These are phyloP conservation scores for Euproctis similis DNA, from an alignment of 2,888 invertebrate species.

Conservation along the genomic window DNA sequence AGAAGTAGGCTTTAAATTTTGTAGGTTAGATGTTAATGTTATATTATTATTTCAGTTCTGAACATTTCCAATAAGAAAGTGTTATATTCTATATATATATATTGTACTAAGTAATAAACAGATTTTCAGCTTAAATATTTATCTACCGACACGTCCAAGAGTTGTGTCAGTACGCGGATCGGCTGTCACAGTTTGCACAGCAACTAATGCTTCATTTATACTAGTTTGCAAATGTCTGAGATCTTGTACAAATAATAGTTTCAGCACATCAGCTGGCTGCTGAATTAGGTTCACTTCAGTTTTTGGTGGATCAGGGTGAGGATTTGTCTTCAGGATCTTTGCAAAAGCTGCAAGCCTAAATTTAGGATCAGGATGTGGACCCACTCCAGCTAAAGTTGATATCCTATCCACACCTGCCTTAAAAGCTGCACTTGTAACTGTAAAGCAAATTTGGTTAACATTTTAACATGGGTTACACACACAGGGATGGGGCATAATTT, in stretches of 20 bases:
- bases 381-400: conserved; percentile 77
- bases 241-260: conserved; percentile 88
- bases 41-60: too few species aligned
- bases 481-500: too few species aligned
- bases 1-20: too few species aligned
- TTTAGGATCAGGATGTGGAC: conserved; percentile 61
- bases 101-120: too few species aligned
- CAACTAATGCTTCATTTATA: conserved; percentile 95
- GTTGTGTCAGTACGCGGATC: conserved; percentile 97
- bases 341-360: conserved; percentile 78
- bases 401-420: conserved; percentile 86
- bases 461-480: too few species aligned
- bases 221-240: conserved; percentile 91
- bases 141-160: conserved; percentile 91
- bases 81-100: too few species aligned
- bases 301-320: conserved; percentile 80
- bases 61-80: too few species aligned
- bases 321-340: conserved; percentile 84
- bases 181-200: conserved; percentile 93
- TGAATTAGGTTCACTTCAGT: conserved; percentile 47
- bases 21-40: too few species aligned
- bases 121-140: conserved; percentile 10
- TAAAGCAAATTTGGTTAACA: conserved; percentile 31
- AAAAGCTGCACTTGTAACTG: conserved; percentile 90
- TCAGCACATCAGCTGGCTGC: conserved; percentile 79